These are phyloP conservation scores for Oconnorella tubifera DNA, from an alignment of 2,888 invertebrate species.

Conservation along the genomic window DNA sequence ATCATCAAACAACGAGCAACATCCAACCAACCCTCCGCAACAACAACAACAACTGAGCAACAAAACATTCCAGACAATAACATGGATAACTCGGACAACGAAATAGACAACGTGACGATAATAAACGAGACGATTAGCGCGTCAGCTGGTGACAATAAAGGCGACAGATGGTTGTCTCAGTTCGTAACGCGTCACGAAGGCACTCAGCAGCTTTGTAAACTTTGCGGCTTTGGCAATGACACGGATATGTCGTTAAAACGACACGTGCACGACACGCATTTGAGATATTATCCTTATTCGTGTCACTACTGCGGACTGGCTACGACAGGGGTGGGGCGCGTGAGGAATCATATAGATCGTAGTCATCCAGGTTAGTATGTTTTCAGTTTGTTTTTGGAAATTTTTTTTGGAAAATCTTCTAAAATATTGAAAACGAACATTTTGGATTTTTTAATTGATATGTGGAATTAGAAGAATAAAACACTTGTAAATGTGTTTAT, in stretches of 20 bases:
- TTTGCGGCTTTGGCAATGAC: constrained; percentile 18
- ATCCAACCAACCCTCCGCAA: too few relatives aligned
- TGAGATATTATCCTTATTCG: constrained; percentile 32
- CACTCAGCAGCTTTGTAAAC: constrained; percentile 1
- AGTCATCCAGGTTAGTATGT: constrained; percentile 20
- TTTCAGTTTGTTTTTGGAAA: not conserved
- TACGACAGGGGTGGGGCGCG: constrained; percentile 23
- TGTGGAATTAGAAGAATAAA: too few relatives aligned
- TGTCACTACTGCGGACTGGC: constrained; percentile 31
- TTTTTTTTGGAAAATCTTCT: not conserved
- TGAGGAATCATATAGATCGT: constrained; percentile 30
- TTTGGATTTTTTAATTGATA: too few relatives aligned
- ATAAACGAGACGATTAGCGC: constrained; percentile 5
- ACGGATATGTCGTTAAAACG: constrained; percentile 15
- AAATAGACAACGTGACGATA: constrained; percentile 17
- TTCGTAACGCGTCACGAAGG: constrained; percentile 18
- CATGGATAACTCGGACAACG: too few relatives aligned
- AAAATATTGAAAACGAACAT: not conserved
- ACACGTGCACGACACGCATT: constrained; percentile 28
- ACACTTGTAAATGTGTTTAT: too few relatives aligned
- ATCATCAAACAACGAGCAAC: too few relatives aligned
- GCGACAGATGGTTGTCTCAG: constrained; percentile 22
- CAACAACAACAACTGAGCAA: too few relatives aligned
- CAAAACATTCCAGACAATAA: too few relatives aligned
- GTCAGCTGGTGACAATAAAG: not conserved